Conservation (phyloP, 64 coral and sea anemone species). For the Acropora yongei region DNA sequence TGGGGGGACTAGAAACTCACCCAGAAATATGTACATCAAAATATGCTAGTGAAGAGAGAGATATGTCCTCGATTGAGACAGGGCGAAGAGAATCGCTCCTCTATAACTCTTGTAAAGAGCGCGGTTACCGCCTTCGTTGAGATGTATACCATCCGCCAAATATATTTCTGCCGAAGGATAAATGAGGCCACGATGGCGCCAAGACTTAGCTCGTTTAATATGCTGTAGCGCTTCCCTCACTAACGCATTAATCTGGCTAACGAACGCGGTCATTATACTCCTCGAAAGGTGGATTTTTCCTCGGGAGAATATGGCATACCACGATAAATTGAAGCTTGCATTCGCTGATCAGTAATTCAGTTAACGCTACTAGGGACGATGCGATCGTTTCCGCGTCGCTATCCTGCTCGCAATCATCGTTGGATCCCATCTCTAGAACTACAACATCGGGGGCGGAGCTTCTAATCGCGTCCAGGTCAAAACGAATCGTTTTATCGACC, state of each 20-base stretch:
- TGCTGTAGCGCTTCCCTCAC: background rate
- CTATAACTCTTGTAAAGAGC: slow-evolving; percentile 50
- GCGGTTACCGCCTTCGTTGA: slow-evolving; percentile 24
- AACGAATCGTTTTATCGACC: slow-evolving; percentile 6
- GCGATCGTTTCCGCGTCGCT: background rate
- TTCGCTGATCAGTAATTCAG: background rate
- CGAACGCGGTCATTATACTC: background rate
- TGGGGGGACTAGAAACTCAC: background rate
- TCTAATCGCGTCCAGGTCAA: background rate
- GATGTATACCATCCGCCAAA: slow-evolving; percentile 15
- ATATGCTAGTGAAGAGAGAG: background rate
- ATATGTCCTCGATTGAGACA: background rate
- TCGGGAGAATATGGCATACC: background rate
- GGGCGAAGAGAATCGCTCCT: background rate
- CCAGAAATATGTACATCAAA: background rate
- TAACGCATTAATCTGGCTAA: background rate
- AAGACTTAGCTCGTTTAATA: background rate
- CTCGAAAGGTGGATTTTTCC: background rate
- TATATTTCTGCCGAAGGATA: slow-evolving; percentile 7
- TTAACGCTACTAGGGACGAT: background rate
- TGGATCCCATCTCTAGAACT: slow-evolving; percentile 21
- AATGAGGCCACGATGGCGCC: slow-evolving; percentile 27
- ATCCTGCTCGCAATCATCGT: background rate
- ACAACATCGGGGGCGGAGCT: background rate
- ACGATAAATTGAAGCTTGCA: no score